Percentiles rank a stretch among this genome's conserved stretches.
Conservation (phyloP, 2,888 invertebrate genomes). For the Nephrotoma guestfalica region DNA sequence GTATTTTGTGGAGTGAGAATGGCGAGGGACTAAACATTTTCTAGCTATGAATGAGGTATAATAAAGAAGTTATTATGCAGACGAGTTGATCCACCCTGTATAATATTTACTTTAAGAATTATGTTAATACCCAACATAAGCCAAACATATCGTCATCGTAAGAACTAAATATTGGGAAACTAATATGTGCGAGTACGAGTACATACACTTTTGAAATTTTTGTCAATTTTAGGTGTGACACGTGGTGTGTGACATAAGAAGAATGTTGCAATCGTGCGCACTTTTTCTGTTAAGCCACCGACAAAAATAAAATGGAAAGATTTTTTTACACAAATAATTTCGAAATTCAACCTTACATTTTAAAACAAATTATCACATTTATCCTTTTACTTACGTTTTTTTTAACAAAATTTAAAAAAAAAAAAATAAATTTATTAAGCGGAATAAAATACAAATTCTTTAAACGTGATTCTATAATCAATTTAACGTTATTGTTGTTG, state of each 20-base stretch:
- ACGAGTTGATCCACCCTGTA: too few relatives aligned
- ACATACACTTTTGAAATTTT: background rate
- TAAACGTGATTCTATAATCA: background rate
- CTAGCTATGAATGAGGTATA: too few relatives aligned
- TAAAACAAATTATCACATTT: background rate
- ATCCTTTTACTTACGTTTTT: background rate
- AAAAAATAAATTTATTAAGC: background rate
- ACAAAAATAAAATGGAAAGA: background rate
- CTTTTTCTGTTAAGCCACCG: background rate
- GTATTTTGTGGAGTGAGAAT: too few relatives aligned
- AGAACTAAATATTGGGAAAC: background rate
- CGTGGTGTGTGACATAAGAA: background rate
- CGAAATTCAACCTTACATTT: background rate
- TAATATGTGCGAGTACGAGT: too few relatives aligned
- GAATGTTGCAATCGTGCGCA: background rate
- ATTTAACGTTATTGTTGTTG: background rate
- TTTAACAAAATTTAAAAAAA: background rate
- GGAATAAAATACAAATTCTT: background rate
- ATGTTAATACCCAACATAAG: too few relatives aligned
- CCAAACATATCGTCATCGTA: too few relatives aligned
- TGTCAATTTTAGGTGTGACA: background rate
- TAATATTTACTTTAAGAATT: too few relatives aligned
- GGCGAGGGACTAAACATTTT: too few relatives aligned
- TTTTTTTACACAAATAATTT: background rate
- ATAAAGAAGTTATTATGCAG: too few relatives aligned